Evolutionary conservation across 2,797 vertebrate genomes (phyloP).

Genomic region (Sebastes miniatus): DNA sequence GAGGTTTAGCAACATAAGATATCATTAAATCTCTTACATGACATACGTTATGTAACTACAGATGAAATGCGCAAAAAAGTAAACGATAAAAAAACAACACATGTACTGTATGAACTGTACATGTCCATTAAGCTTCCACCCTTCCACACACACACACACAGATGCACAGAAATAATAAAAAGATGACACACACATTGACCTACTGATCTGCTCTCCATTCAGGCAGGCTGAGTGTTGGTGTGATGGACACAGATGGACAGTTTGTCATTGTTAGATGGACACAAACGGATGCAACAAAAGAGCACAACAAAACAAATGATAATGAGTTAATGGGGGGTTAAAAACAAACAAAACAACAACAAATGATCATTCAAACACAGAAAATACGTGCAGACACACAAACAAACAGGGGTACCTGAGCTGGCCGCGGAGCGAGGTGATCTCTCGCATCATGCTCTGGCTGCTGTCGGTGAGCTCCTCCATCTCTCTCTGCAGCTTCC

Average conservation of each 20-base stretch:
- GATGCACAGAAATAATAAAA: slow-evolving; percentile 17
- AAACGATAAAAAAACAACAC: not conserved
- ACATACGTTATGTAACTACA: not conserved
- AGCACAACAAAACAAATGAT: slow-evolving; percentile 68
- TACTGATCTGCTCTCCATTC: slow-evolving; percentile 84
- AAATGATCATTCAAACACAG: slow-evolving; percentile 23
- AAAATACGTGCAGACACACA: not conserved
- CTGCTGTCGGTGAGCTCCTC: slow-evolving; percentile 89
- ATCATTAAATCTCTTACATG: not conserved
- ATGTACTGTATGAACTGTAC: not conserved
- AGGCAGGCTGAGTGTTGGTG: slow-evolving; percentile 79
- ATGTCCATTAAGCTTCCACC: not conserved
- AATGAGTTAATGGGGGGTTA: slow-evolving; percentile 54
- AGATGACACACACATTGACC: slow-evolving; percentile 69
- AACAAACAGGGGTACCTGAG: slow-evolving; percentile 82
- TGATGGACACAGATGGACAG: slow-evolving; percentile 76
- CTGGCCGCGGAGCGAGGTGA: slow-evolving; percentile 87
- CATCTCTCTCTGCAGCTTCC: slow-evolving; percentile 91
- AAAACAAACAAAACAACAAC: slow-evolving; percentile 47
- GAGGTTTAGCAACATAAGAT: not conserved
- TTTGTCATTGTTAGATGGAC: slow-evolving; percentile 73
- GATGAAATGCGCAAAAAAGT: not conserved
- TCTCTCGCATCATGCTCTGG: slow-evolving; percentile 90
- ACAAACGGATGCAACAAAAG: slow-evolving; percentile 70
- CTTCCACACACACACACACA: slow-evolving; percentile 1